Conservation (phyloP, 2,888 invertebrate genomes). For the Chaetogeoica ovagalla region DNA sequence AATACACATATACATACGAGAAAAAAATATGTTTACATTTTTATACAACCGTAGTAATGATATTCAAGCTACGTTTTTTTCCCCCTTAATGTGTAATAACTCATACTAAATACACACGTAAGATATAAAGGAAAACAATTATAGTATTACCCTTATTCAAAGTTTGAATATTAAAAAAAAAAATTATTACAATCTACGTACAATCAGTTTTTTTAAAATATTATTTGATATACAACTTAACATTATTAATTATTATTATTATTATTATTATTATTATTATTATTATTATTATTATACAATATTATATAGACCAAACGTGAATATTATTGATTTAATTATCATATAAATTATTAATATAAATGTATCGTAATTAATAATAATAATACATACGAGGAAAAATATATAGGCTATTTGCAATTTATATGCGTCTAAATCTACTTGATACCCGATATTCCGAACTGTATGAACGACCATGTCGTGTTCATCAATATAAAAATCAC, state of each 20-base stretch:
- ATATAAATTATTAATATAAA: constrained; percentile 21
- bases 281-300: constrained; percentile 1
- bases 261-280: background rate
- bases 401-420: constrained; percentile 44
- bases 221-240: constrained; percentile 22
- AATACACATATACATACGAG: background rate
- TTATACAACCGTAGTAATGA: constrained; percentile 32
- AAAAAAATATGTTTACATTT: constrained; percentile 4
- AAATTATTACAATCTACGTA: constrained; percentile 28
- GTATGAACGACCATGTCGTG: constrained; percentile 53
- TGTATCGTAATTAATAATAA: constrained; percentile 12
- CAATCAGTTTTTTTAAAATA: background rate
- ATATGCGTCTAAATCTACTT: constrained; percentile 52
- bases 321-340: constrained; percentile 27
- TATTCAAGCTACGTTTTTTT: constrained; percentile 7
- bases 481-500: constrained; percentile 50
- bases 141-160: constrained; percentile 22
- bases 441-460: constrained; percentile 53
- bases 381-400: constrained; percentile 27
- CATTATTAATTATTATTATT: background rate
- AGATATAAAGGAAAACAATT: constrained; percentile 1
- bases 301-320: constrained; percentile 14
- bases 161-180: constrained; percentile 19
- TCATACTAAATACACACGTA: constrained; percentile 13
- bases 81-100: background rate